These are phyloP conservation scores for Thecophora atra DNA, from an alignment of 2,888 invertebrate species.

Conservation along the genomic window DNA sequence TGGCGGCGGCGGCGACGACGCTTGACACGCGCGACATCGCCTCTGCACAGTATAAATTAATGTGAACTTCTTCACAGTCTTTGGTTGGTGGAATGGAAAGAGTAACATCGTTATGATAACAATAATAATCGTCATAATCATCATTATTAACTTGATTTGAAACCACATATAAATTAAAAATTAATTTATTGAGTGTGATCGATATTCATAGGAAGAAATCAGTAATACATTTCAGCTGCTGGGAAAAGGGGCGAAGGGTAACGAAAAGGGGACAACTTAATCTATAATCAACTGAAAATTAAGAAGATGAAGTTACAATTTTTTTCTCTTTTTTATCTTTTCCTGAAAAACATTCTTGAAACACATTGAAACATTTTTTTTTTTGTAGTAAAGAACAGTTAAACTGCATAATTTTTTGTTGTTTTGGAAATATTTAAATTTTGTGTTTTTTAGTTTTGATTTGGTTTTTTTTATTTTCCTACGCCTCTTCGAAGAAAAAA, in stretches of 20 bases:
- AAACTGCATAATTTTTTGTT: conserved; percentile 56
- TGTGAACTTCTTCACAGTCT: not conserved
- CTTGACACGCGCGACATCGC: not conserved
- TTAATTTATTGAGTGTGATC: not conserved
- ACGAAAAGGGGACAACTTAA: not conserved
- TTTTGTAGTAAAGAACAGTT: conserved; percentile 48
- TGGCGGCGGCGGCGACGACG: too few relatives aligned
- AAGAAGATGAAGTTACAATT: too few relatives aligned
- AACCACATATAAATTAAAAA: not conserved
- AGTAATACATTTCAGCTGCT: not conserved
- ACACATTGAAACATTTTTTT: too few relatives aligned
- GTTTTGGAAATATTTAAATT: not conserved
- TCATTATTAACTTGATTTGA: too few relatives aligned
- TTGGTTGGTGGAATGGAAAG: not conserved
- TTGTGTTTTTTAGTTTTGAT: not conserved
- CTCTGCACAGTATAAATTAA: not conserved
- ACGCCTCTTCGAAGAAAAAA: not conserved
- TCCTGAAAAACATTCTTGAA: too few relatives aligned
- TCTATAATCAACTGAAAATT: conserved; percentile 12
- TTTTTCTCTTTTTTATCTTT: too few relatives aligned
- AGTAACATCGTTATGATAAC: not conserved
- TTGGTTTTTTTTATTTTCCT: not conserved
- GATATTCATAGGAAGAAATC: too few relatives aligned
- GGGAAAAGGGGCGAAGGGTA: not conserved
- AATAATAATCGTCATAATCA: too few relatives aligned